Evolutionary conservation across 2,797 vertebrate genomes (phyloP).

Genomic region (Epinephelus malabaricus): DNA sequence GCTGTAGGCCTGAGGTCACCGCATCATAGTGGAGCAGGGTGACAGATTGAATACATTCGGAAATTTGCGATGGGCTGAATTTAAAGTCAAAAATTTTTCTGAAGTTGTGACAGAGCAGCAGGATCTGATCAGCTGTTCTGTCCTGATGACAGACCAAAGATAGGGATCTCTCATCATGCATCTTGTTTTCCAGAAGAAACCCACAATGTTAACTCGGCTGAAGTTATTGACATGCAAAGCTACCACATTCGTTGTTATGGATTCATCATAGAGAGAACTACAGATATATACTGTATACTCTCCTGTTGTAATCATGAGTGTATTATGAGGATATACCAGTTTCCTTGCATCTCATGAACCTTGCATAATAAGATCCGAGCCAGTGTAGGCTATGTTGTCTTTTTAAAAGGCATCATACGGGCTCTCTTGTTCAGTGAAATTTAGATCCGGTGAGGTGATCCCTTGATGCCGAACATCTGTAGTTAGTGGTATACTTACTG

Average conservation of each 20-base stretch:
- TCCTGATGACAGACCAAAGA: conserved; percentile 66
- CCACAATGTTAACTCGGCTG: background rate
- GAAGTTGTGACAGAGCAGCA: conserved; percentile 2
- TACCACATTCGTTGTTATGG: background rate
- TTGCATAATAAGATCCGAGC: background rate
- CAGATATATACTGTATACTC: background rate
- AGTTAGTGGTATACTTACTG: background rate
- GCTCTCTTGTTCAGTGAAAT: background rate
- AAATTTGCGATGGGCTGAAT: background rate
- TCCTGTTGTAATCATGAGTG: background rate
- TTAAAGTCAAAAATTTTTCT: conserved; percentile 17
- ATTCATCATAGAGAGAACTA: background rate
- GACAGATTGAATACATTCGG: background rate
- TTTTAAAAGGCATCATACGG: background rate
- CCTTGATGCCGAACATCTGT: background rate
- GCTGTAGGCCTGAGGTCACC: conserved; percentile 79
- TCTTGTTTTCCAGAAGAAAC: conserved; percentile 15
- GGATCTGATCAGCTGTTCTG: conserved; percentile 17
- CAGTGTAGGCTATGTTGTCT: background rate
- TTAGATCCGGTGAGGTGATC: background rate
- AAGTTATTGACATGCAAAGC: background rate
- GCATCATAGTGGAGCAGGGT: background rate
- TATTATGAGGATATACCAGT: background rate
- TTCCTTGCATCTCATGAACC: background rate
- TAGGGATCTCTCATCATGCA: conserved; percentile 12